Conservation (phyloP, 2,888 invertebrate genomes). For the Campaea margaritaria region DNA sequence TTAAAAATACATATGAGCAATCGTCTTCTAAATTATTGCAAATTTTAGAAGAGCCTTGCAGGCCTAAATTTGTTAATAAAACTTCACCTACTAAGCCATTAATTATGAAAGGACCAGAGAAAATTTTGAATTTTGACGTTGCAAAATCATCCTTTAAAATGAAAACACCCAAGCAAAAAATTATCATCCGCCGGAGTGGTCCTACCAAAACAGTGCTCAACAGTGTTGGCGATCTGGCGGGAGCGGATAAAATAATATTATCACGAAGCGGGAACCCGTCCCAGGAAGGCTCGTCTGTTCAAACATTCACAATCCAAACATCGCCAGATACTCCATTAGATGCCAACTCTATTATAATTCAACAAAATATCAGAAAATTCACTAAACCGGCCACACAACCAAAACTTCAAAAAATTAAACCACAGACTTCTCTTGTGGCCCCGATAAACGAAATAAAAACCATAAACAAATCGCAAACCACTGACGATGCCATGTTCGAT, state of each 20-base stretch:
- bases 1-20: slow-evolving; percentile 61
- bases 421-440: slow-evolving; percentile 64
- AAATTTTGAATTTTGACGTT: slow-evolving; percentile 78
- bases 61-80: slow-evolving; percentile 63
- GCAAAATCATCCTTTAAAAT: slow-evolving; percentile 66
- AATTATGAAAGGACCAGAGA: slow-evolving; percentile 70
- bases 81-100: slow-evolving; percentile 63
- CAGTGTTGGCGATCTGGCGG: slow-evolving; percentile 62
- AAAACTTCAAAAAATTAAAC: slow-evolving; percentile 71
- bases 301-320: slow-evolving; percentile 78
- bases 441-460: slow-evolving; percentile 58
- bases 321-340: slow-evolving; percentile 66
- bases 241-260: slow-evolving; percentile 75
- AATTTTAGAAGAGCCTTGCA: slow-evolving; percentile 81
- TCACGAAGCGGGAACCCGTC: slow-evolving; percentile 65
- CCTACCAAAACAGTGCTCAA: slow-evolving; percentile 67
- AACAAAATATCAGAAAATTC: slow-evolving; percentile 73
- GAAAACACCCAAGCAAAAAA: slow-evolving; percentile 74
- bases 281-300: slow-evolving; percentile 69
- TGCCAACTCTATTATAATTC: slow-evolving; percentile 71
- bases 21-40: slow-evolving; percentile 84
- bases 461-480: slow-evolving; percentile 42
- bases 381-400: slow-evolving; percentile 56
- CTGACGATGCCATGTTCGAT: slow-evolving; percentile 86
- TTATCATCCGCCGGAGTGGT: slow-evolving; percentile 74